phyloP scores from a whole-genome alignment of 2,113 vertebrate species.

The Apistogramma diplotaenia region DNA sequence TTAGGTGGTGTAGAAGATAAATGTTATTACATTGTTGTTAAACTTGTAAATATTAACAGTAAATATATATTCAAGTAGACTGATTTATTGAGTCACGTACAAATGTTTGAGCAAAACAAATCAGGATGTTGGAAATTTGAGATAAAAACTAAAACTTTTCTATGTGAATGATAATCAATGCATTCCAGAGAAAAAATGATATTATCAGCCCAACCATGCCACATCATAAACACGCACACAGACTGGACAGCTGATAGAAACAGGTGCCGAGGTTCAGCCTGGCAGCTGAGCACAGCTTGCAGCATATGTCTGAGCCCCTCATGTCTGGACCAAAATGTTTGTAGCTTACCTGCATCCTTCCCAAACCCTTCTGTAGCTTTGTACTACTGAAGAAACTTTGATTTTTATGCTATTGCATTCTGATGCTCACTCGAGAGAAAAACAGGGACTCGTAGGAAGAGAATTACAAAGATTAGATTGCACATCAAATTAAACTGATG shows the following conservation, averaged over 20 bases:
- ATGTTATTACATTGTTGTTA: neutral
- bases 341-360: conserved; percentile 46
- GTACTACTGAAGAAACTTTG: neutral
- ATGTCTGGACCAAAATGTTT: conserved; percentile 37
- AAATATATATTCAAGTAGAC: neutral
- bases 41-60: neutral
- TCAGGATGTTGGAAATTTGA: no score
- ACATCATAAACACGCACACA: conserved; percentile 9
- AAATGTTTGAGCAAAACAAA: no score
- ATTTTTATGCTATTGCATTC: neutral
- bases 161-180: neutral
- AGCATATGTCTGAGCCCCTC: conserved; percentile 51
- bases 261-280: conserved; percentile 54
- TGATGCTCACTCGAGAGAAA: neutral
- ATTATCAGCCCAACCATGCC: neutral
- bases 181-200: neutral
- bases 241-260: conserved; percentile 60
- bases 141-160: neutral
- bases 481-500: neutral
- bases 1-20: neutral
- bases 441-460: neutral
- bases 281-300: conserved; percentile 53
- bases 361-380: conserved; percentile 14
- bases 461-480: neutral
- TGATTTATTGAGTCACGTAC: no score